Conservation (phyloP, 2,888 invertebrate genomes). For the Ophion costatus region DNA sequence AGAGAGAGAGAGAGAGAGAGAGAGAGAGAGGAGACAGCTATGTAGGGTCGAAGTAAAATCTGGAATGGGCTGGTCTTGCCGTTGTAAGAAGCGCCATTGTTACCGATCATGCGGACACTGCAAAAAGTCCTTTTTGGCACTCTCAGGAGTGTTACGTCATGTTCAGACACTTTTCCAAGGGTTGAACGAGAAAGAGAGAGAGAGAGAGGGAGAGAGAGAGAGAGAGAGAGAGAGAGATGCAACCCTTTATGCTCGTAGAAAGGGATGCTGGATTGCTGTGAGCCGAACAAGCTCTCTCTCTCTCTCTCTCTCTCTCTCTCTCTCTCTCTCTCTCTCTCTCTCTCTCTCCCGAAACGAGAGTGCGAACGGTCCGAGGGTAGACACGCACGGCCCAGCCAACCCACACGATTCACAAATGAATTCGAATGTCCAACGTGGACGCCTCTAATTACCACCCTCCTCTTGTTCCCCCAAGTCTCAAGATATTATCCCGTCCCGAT, state of each 20-base stretch:
- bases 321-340: constrained; percentile 52
- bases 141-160: constrained; percentile 83
- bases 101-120: constrained; percentile 79
- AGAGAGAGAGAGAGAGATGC: background rate
- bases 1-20: constrained; percentile 36
- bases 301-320: constrained; percentile 51
- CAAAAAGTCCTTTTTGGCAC: constrained; percentile 77
- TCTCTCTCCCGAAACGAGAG: constrained; percentile 38
- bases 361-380: constrained; percentile 65
- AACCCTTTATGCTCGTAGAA: constrained; percentile 59
- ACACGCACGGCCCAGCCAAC: constrained; percentile 47
- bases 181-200: constrained; percentile 48
- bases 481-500: constrained; percentile 62
- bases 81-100: constrained; percentile 82
- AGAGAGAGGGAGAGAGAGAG: constrained; percentile 10
- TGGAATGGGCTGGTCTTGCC: constrained; percentile 61
- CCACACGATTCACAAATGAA: constrained; percentile 77
- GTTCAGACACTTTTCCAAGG: constrained; percentile 82
- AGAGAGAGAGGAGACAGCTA: constrained; percentile 39
- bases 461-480: constrained; percentile 32
- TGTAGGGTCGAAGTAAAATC: constrained; percentile 55
- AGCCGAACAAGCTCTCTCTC: constrained; percentile 51
- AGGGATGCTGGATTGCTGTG: constrained; percentile 61
- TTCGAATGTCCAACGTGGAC: constrained; percentile 79
- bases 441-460: constrained; percentile 78